Conservation (phyloP, 2,113 vertebrate species). For the Daubentonia madagascariensis region DNA sequence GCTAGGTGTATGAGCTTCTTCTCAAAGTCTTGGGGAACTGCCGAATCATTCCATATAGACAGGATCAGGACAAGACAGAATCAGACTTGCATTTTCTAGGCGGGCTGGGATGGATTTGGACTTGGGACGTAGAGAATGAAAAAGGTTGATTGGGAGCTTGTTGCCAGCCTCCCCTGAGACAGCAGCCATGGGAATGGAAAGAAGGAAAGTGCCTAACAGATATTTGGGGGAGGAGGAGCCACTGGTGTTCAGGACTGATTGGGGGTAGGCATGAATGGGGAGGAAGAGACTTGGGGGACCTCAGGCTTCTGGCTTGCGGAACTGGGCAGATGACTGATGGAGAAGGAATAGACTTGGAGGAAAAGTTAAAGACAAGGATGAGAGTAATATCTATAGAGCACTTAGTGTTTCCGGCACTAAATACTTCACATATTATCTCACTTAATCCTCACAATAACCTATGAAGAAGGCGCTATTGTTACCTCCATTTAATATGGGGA, state of each 20-base stretch:
- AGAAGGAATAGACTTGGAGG: background rate
- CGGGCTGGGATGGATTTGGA: conserved; percentile 28
- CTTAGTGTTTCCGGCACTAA: background rate
- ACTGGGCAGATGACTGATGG: background rate
- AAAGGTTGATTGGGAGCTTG: background rate
- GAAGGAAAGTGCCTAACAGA: background rate
- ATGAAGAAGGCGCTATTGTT: background rate
- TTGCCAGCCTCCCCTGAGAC: background rate
- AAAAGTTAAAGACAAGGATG: background rate
- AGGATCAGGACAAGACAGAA: background rate
- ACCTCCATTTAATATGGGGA: background rate
- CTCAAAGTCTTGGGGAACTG: background rate
- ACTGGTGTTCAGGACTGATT: background rate
- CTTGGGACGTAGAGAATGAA: background rate
- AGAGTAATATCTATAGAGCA: background rate
- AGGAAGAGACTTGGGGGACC: background rate
- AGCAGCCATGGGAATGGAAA: background rate
- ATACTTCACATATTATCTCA: background rate
- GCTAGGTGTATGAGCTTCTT: background rate
- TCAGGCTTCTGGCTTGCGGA: background rate
- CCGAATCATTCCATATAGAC: background rate
- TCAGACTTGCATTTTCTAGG: conserved; percentile 4
- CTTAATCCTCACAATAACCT: background rate
- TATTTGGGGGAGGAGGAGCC: background rate
- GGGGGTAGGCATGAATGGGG: background rate